phyloP scores from a whole-genome alignment of 2,797 vertebrate species.

The Anguilla pacifica region DNA sequence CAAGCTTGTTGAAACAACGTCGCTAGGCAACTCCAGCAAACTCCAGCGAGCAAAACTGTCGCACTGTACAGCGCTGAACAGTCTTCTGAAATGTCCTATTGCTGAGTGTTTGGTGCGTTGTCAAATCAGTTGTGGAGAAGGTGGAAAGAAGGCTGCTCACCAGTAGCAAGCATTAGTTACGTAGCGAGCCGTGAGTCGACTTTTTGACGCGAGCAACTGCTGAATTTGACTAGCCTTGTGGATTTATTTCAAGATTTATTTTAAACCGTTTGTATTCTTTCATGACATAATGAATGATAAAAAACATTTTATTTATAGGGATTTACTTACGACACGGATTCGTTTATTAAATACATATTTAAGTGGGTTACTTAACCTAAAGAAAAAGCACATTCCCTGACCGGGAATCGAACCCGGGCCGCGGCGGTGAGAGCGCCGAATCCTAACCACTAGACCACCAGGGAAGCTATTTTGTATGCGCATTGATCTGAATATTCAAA shows the following conservation, averaged over 20 bases:
- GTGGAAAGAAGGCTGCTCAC: not conserved
- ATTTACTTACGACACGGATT: too few relatives aligned
- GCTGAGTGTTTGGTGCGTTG: not conserved
- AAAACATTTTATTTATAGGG: too few relatives aligned
- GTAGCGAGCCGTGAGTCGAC: not conserved
- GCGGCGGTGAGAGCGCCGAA: slow-evolving; percentile 45
- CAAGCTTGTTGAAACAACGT: too few relatives aligned
- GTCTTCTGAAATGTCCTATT: not conserved
- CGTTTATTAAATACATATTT: too few relatives aligned
- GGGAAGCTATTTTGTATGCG: slow-evolving; percentile 6
- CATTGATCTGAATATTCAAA: too few relatives aligned
- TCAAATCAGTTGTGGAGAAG: not conserved
- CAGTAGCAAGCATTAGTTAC: not conserved
- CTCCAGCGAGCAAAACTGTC: too few relatives aligned
- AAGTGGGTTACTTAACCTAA: too few relatives aligned
- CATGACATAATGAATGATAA: too few relatives aligned
- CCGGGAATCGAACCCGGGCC: slow-evolving; percentile 44
- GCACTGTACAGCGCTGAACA: not conserved
- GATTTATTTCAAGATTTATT: too few relatives aligned
- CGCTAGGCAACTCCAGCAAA: too few relatives aligned
- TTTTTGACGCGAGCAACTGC: not conserved
- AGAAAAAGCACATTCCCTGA: slow-evolving; percentile 10
- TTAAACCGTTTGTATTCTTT: too few relatives aligned
- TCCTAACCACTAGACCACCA: slow-evolving; percentile 45
- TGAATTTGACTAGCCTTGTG: too few relatives aligned